A percentile compares a stretch with the other conserved stretches of the same genome.
phyloP scores from a whole-genome alignment of 2,113 vertebrate genomes.

The Calidris pugnax region DNA sequence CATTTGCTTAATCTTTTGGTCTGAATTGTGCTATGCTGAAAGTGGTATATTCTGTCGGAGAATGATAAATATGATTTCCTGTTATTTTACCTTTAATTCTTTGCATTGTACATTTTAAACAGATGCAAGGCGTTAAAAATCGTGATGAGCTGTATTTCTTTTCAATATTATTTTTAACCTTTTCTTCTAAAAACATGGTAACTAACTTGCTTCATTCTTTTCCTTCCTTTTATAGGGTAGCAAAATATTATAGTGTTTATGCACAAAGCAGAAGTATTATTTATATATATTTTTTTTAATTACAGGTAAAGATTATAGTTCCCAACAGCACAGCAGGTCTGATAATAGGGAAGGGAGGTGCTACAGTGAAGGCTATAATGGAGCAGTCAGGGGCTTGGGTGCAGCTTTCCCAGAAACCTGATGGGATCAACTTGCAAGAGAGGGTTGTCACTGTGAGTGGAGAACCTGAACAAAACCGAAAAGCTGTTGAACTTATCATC shows the following conservation, averaged over 20 bases:
- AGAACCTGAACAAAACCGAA: slow-evolving; percentile 89
- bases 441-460: slow-evolving; percentile 90
- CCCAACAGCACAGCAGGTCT: slow-evolving; percentile 91
- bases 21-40: slow-evolving; percentile 18
- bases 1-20: slow-evolving; percentile 29
- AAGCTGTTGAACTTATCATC: slow-evolving; percentile 90
- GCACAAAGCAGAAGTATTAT: slow-evolving; percentile 83
- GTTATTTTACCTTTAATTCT: slow-evolving; percentile 40
- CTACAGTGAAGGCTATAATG: slow-evolving; percentile 91
- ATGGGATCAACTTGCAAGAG: slow-evolving; percentile 91
- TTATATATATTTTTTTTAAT: slow-evolving; percentile 85
- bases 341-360: slow-evolving; percentile 91
- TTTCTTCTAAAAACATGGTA: slow-evolving; percentile 53
- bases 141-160: slow-evolving; percentile 24
- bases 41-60: slow-evolving; percentile 3
- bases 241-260: slow-evolving; percentile 77
- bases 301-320: slow-evolving; percentile 92
- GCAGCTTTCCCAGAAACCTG: slow-evolving; percentile 90
- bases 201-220: slow-evolving; percentile 70
- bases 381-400: slow-evolving; percentile 91
- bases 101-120: slow-evolving; percentile 46
- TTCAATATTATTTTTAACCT: slow-evolving; percentile 32
- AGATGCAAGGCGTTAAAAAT: slow-evolving; percentile 54
- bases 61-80: slow-evolving; percentile 21
- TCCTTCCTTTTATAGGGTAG: slow-evolving; percentile 77